These are phyloP conservation scores for Dendrocincla fuliginosa DNA, from an alignment of 2,797 vertebrate species.

Conservation along the genomic window DNA sequence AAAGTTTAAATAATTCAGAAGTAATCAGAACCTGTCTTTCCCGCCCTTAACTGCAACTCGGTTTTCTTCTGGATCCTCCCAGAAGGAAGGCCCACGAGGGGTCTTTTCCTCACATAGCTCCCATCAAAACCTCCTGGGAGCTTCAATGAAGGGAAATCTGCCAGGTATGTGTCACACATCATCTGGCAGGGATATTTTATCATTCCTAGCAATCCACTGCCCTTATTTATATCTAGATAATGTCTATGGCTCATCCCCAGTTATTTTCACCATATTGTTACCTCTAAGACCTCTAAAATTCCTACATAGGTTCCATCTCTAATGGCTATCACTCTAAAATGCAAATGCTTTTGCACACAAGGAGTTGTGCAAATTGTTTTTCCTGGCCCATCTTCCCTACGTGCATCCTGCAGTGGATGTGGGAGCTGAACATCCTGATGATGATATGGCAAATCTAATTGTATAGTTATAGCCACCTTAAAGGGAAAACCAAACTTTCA, in stretches of 20 bases:
- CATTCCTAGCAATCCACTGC: neutral
- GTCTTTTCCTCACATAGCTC: neutral
- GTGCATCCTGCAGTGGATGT: neutral
- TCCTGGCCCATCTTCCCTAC: neutral
- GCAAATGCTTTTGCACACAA: neutral
- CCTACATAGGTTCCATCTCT: neutral
- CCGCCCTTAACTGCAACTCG: neutral
- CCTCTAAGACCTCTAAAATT: neutral
- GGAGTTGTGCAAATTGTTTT: neutral
- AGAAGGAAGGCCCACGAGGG: neutral
- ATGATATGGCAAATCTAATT: neutral
- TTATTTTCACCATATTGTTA: neutral
- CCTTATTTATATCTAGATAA: neutral
- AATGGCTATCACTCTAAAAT: neutral
- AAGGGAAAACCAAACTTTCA: constrained; percentile 53
- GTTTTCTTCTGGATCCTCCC: neutral
- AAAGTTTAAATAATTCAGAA: neutral
- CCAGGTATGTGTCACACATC: neutral
- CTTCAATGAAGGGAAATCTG: neutral
- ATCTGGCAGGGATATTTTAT: fast-evolving
- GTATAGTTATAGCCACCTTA: constrained; percentile 9
- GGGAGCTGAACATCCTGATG: neutral
- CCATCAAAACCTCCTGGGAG: neutral
- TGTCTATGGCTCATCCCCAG: neutral
- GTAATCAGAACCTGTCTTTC: neutral